Conservation (phyloP, 2,113 vertebrate species). For the Gopherus evgoodei region DNA sequence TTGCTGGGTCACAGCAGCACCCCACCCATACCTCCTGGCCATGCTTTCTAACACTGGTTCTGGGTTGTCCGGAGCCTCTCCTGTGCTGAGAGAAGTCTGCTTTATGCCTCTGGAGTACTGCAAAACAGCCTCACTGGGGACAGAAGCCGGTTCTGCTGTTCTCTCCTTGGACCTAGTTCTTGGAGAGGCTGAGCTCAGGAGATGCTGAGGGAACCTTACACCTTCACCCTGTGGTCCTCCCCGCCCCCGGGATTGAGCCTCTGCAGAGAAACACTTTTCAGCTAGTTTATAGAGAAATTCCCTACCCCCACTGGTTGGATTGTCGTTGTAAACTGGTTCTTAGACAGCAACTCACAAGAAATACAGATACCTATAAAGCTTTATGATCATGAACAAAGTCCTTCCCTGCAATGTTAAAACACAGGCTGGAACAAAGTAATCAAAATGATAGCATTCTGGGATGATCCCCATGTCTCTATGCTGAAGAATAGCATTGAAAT, state of each 20-base stretch:
- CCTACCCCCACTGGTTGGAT: neutral
- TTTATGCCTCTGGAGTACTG: neutral
- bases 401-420: neutral
- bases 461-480: neutral
- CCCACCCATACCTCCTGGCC: neutral
- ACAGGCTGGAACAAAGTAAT: neutral
- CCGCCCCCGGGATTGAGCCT: neutral
- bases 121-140: accelerated
- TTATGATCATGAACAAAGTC: conserved; percentile 26
- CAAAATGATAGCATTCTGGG: neutral
- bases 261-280: neutral
- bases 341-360: neutral
- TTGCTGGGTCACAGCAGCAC: neutral
- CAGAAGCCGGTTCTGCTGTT: neutral
- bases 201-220: neutral
- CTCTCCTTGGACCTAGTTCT: neutral
- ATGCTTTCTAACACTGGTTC: neutral
- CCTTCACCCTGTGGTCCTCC: neutral
- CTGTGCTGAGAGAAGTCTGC: neutral
- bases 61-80: neutral
- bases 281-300: neutral
- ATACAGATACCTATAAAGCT: neutral
- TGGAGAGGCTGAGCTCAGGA: neutral
- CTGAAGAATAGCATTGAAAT: neutral
- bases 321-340: neutral